Evolutionary conservation across 2,797 vertebrate genomes (phyloP).

Genomic region (Microhierax caerulescens): DNA sequence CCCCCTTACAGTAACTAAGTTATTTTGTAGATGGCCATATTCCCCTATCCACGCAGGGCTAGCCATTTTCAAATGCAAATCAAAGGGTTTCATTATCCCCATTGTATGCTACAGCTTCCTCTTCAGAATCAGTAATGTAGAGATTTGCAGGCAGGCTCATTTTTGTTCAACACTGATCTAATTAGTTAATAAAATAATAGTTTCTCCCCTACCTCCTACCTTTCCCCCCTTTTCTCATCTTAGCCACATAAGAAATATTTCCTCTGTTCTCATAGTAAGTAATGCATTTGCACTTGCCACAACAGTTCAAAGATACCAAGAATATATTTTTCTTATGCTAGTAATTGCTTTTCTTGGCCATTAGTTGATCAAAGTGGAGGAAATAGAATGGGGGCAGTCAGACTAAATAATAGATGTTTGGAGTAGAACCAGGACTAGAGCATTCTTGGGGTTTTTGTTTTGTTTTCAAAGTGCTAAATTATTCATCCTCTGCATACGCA

Average conservation of each 20-base stretch:
- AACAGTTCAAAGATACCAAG: neutral
- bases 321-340: constrained; percentile 6
- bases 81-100: neutral
- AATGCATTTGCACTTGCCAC: neutral
- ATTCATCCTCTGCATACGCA: neutral
- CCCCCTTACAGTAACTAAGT: neutral
- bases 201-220: neutral
- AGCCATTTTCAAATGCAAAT: neutral
- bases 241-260: neutral
- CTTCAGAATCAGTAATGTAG: neutral
- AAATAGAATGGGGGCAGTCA: neutral
- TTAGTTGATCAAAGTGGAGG: constrained; percentile 24
- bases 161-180: neutral
- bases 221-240: neutral
- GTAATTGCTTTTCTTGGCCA: constrained; percentile 45
- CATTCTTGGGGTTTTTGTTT: neutral
- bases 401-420: constrained; percentile 1
- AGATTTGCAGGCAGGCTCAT: neutral
- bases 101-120: neutral
- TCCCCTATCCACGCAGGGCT: neutral
- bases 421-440: neutral
- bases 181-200: constrained; percentile 16
- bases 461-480: neutral
- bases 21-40: neutral
- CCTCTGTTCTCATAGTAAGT: neutral